Conservation (phyloP, 1,140 invertebrate species). For the Drosophila burlai region DNA sequence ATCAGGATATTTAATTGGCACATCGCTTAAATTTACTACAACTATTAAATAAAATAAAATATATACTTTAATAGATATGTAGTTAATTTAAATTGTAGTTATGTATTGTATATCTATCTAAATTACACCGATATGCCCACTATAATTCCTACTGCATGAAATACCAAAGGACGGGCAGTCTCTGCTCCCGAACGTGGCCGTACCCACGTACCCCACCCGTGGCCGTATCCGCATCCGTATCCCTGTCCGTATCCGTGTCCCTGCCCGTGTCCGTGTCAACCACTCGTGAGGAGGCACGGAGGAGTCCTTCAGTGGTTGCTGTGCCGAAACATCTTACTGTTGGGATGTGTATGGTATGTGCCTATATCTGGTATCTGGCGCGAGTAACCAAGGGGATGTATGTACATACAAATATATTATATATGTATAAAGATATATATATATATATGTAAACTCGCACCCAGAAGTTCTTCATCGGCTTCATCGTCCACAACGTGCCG, state of each 20-base stretch:
- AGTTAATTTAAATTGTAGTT: too few relatives aligned
- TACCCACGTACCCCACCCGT: conserved; percentile 2
- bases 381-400: conserved; percentile 1
- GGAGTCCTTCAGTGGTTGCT: conserved; percentile 57
- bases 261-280: conserved; percentile 62
- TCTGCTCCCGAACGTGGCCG: conserved; percentile 5
- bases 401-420: conserved; percentile 15
- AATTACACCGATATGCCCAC: not conserved
- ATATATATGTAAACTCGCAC: conserved; percentile 14
- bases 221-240: not conserved
- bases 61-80: too few relatives aligned
- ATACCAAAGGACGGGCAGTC: conserved; percentile 1
- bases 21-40: not conserved
- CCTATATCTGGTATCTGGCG: conserved; percentile 7
- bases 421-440: not conserved
- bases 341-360: conserved; percentile 11
- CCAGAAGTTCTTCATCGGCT: conserved; percentile 37
- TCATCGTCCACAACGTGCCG: conserved; percentile 33
- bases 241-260: not conserved
- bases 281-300: conserved; percentile 67
- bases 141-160: not conserved
- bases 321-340: conserved; percentile 60
- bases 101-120: too few relatives aligned
- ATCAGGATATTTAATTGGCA: not conserved
- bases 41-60: too few relatives aligned